Base-by-base conservation (phyloP, 2,888 invertebrate species). In the Coelopa pilipes region DNA sequence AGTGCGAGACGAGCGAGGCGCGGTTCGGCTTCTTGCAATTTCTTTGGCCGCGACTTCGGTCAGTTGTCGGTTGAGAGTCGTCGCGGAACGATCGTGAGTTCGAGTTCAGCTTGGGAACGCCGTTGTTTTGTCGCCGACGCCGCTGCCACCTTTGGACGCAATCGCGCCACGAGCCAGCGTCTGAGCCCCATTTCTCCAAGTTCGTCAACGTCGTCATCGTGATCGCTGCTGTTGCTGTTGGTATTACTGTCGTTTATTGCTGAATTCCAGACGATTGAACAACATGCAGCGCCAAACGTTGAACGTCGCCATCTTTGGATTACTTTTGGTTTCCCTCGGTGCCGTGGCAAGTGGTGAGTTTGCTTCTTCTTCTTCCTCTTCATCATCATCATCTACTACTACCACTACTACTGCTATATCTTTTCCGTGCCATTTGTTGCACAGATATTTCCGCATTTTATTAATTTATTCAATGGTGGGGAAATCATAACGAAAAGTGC, bases 1-100 rank as follows among this genome's bases (percentile, higher is more conserved):
- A 49, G 49, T 11, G 49, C 13, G 49, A 49, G 49, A 49, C 49
- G 49, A 4, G 53, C 13, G 53, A 15, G 53, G n/a, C 10, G 13
- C 53, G n/a, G n/a, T n/a, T 53, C 10, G 75, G 78, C 83, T 82
- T 83, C 85, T 82, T 85, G 82, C 81, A 80, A 82, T 84, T 84
- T 82, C 84, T 81, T 79, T 74, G 80, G 67, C 71, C 72, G 73
- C 73, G 76, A 73, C 74, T 75, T 76, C 75, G 79, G 78, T 80
- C 84, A 84, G 84, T 84, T 84, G 83, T 80, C 85, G 85, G 84
- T 82, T 82, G 81, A 79, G 19, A 80, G 82, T 80, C 82, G 76
- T 82, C 77, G 78, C 81, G 82, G 76, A 77, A 75, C 77, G 80
- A 84, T 82, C 82, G 84, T 82, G 71, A 21, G 19, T 19, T 17